Base-by-base conservation (phyloP, 2,113 vertebrate species). In the Hypomesus transpacificus region DNA sequence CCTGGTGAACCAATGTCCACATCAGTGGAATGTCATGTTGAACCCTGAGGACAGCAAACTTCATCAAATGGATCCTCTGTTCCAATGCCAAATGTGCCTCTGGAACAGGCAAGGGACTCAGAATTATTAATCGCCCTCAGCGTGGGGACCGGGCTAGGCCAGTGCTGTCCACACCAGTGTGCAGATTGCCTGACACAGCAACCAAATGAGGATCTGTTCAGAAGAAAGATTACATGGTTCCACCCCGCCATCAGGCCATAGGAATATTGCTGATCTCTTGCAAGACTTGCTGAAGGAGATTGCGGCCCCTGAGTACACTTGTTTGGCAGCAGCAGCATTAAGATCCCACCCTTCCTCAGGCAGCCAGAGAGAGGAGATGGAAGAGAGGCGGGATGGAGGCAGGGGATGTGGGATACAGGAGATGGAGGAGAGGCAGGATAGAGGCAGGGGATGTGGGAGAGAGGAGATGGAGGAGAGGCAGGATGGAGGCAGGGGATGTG, bases 271-370 rank as follows among this genome's bases (percentile, higher is more conserved):
- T 87, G 84, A 83, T 84, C 70, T 74, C 72, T 71, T 82, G 84
- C 82, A 87, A 89, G 74, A 86, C 70, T 82, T 85, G 69, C n/a
- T 71, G 71, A 80, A 85, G 74, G 75, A 85, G 84, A 86, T 84
- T 84, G 80, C 63, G 76, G 69, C 69, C 72, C 75, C 79, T 81
- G 73, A 72, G 77, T 72, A 21, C 75, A 66, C 76, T 76, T 59
- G 76, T 82, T 82, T 73, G 82, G 81, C 68, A 59, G 83, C 74
- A 79, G 80, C 69, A 28, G 73, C 54, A 67, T 75, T 70, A 85
- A 63, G 13, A 85, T 80, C 82, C 81, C 74, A 73, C 66, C 75
- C 75, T 79, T 88, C 86, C 80, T 82, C 78, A 74, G 74, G 86
- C 79, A 82, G 74, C 61, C 71, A 50, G 80, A 52, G 66, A 13